Evolutionary conservation across 2,797 vertebrate species (phyloP), one percentile per base, ranked within the genome.

Genomic region (Danio choprae): DNA sequence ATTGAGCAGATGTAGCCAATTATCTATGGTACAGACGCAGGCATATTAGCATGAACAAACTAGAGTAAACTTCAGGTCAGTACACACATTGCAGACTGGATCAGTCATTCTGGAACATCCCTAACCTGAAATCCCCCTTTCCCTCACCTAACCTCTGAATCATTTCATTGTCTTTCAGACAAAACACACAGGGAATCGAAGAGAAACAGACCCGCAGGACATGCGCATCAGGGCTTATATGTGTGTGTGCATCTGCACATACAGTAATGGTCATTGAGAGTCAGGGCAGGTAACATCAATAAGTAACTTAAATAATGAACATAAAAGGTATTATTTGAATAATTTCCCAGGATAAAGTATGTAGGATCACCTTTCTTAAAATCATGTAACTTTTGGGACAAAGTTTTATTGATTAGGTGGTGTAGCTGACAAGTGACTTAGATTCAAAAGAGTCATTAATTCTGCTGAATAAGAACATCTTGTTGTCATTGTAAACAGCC

Each of bases 1-100:
- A 67, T 40, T 62, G 70, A 83, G 51, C 91, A 92, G 85, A 90
- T 89, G 90, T 82, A 84, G 69, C 60, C 82, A 88, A 92, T 91
- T 82, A 87, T 70, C 72, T 79, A 43, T 18, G 76, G 73, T 84
- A 74, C 79, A 88, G 88, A 88, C 85, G 68, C 41, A 43, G 75
- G 53, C 79, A 81, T 38, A 63, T 76, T 58, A 65, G 72, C 80
- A 81, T 85, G 77, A 73, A 83, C 51, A 82, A 72, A 51, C 74
- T 72, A 18, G 41, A 80, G 60, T 60, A 69, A 55, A 76, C 63
- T 36, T 80, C 70, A 84, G 75, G 86, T 79, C 82, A 85, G 81
- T 80, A 51, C 50, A 83, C 63, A 85, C 63, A 82, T 76, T 82
- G 53, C 67, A 74, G 73, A 74, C n/a, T n/a, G 77, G 44, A 86